Evolutionary conservation across 2,797 vertebrate genomes (phyloP).

Genomic region (Acanthis flammea): DNA sequence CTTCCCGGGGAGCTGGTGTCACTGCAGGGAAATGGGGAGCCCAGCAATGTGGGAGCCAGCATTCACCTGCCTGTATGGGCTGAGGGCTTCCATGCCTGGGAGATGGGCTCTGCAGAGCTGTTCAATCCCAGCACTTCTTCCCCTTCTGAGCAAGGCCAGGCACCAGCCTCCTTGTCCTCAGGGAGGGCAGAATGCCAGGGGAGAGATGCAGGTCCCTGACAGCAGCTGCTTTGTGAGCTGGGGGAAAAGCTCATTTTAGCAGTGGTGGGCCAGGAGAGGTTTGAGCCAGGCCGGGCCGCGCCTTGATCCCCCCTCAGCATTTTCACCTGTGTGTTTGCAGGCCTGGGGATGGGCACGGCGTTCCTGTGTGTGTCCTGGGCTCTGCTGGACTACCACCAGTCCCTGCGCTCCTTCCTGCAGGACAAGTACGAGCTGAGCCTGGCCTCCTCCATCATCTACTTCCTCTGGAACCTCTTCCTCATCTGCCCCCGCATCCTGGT

Average conservation of each 20-base stretch:
- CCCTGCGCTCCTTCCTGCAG: slow-evolving; percentile 87
- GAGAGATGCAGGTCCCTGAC: fast-evolving
- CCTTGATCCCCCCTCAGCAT: not conserved
- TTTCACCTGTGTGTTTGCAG: slow-evolving; percentile 65
- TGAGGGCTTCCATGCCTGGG: not conserved
- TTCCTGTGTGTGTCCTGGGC: slow-evolving; percentile 91
- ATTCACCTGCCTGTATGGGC: not conserved
- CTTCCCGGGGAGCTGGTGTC: not conserved
- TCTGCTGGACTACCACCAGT: slow-evolving; percentile 92
- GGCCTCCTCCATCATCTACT: slow-evolving; percentile 83
- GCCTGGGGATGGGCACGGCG: slow-evolving; percentile 81
- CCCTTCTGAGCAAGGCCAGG: not conserved
- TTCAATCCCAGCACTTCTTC: fast-evolving
- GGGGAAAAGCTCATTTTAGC: not conserved
- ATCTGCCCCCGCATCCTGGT: slow-evolving; percentile 84
- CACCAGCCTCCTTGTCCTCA: fast-evolving
- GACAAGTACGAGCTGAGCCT: slow-evolving; percentile 81
- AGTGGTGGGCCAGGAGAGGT: no score
- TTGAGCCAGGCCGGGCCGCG: not conserved
- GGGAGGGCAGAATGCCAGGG: not conserved
- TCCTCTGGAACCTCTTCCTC: slow-evolving; percentile 92
- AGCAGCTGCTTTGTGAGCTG: not conserved
- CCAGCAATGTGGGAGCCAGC: fast-evolving
- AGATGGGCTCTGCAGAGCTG: fast-evolving
- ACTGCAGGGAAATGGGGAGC: not conserved